Conservation (phyloP, 2,888 invertebrate species). For the Lapara coniferarum region DNA sequence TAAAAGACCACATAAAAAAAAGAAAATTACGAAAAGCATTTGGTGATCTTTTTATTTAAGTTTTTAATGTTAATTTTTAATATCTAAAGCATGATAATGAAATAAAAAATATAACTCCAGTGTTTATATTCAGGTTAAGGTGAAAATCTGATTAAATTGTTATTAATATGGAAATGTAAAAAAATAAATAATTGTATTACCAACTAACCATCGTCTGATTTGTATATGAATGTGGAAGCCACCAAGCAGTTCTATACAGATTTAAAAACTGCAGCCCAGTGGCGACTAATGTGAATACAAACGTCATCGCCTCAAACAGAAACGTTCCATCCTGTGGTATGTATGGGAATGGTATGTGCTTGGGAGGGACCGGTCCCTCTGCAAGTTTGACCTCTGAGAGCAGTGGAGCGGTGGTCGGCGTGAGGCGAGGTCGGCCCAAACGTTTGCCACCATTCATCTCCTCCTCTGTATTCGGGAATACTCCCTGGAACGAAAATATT, state of each 20-base stretch:
- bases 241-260: slow-evolving; percentile 98
- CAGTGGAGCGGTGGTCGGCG: slow-evolving; percentile 45
- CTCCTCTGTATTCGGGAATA: slow-evolving; percentile 58
- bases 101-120: too few species aligned
- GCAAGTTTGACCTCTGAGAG: slow-evolving; percentile 55
- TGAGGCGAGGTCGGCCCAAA: slow-evolving; percentile 53
- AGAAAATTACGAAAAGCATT: too few species aligned
- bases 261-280: slow-evolving; percentile 96
- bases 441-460: slow-evolving; percentile 67
- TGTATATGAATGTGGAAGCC: slow-evolving; percentile 96
- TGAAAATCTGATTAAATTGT: too few species aligned
- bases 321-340: slow-evolving; percentile 91
- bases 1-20: too few species aligned
- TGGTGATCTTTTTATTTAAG: too few species aligned
- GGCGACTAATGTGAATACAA: slow-evolving; percentile 90
- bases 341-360: slow-evolving; percentile 91
- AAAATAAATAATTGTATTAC: background rate
- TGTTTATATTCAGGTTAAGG: too few species aligned
- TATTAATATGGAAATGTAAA: too few species aligned
- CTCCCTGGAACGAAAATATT: slow-evolving; percentile 47
- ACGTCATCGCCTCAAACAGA: slow-evolving; percentile 93
- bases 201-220: slow-evolving; percentile 91
- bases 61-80: too few species aligned
- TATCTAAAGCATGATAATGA: too few species aligned
- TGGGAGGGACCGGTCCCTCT: slow-evolving; percentile 84